Evolutionary conservation across 2,797 vertebrate genomes (phyloP), one percentile per base, ranked within the genome.

Genomic region (Pipistrellus kuhlii): DNA sequence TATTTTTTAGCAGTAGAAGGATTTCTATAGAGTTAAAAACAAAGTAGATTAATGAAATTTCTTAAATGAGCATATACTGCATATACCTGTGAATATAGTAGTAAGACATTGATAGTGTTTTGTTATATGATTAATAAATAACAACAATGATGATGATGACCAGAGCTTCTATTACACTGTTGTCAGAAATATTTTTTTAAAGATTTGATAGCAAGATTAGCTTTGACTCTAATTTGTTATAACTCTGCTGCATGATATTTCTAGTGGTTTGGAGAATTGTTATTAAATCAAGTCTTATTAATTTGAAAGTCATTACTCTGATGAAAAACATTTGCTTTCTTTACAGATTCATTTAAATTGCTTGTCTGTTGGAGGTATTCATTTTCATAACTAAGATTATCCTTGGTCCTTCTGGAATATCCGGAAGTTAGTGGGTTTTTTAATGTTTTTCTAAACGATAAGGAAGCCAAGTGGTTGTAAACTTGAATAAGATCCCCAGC

Each of bases 221-320:
- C 35, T 87, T 93, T 69, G 73, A 90, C 85, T 92, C 21, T 93
- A 55, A 93, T 96, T 94, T 17, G 14, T 35, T 94, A 51, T 59
- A 46, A 85, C n/a, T 87, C 23, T 46, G 15, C 44, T 57, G 4
- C 18, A 44, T 88, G 27, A 38, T 71, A 91, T 32, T 91, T 92
- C 87, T 38, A 87, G 66, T n/a, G 93, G 35, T 82, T 73, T 94
- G 75, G 35, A 94, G 48, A 96, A 20, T 93, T 95, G 14, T 68
- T 96, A 88, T 57, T 94, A 94, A 96, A 68, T 88, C 75, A 83
- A 51, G 18, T 83, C 94, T 94, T 91, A 81, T 83, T 96, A 62
- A 72, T 93, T 90, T 95, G 32, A 90, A 95, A 91, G 44, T 80
- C 38, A 91, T 88, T 91, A 81, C 71, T 48, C 53, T 90, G n/a